Percentiles rank a stretch among this genome's conserved stretches.
phyloP scores from a whole-genome alignment of 2,797 vertebrate genomes.

The Loriculus beryllinus region DNA sequence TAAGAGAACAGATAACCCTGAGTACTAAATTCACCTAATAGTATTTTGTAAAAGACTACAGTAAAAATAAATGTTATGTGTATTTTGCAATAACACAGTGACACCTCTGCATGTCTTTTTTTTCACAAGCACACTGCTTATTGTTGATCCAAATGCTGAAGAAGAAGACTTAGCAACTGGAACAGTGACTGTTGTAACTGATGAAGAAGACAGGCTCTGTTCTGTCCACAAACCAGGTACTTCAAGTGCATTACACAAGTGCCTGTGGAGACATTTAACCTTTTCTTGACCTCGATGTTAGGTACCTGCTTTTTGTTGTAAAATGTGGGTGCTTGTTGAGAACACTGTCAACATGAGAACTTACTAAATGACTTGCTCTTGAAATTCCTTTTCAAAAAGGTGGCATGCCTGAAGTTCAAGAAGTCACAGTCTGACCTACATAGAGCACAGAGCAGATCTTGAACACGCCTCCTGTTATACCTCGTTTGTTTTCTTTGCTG shows the following conservation, averaged over 20 bases:
- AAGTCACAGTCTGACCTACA: background rate
- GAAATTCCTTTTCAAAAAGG: background rate
- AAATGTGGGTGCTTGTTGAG: background rate
- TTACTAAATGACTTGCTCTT: background rate
- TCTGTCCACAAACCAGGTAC: slow-evolving; percentile 92
- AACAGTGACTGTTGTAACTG: slow-evolving; percentile 86
- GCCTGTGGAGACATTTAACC: background rate
- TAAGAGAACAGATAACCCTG: background rate
- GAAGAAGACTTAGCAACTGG: slow-evolving; percentile 89
- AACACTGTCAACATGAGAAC: background rate
- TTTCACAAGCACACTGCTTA: slow-evolving; percentile 81
- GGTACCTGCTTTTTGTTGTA: background rate
- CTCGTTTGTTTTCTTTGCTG: background rate
- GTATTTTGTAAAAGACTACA: background rate
- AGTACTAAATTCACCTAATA: background rate
- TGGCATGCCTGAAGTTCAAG: background rate
- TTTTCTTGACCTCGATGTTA: background rate
- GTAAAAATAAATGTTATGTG: background rate
- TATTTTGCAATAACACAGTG: background rate
- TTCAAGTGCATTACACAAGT: background rate
- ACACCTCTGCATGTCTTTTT: background rate
- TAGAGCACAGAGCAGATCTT: background rate
- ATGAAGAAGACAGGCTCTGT: slow-evolving; percentile 87
- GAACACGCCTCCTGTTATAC: background rate
- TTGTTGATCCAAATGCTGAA: slow-evolving; percentile 91